Evolutionary conservation across 2,888 invertebrate species (phyloP).

Genomic region (Acrobasis suavella): DNA sequence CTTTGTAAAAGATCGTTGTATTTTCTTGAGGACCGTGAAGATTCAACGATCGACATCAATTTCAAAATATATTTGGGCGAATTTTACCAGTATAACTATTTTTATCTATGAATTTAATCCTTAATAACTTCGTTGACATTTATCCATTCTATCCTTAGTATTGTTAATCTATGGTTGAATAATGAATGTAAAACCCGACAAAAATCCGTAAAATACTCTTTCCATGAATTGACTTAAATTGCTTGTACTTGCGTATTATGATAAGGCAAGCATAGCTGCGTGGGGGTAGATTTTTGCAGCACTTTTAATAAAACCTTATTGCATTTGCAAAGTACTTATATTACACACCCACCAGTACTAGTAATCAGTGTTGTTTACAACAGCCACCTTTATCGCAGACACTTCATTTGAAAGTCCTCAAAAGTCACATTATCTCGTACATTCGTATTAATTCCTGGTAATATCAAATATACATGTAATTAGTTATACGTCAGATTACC

Average conservation of each 20-base stretch:
- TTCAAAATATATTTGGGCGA: no score
- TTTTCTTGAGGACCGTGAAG: no score
- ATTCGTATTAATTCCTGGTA: not conserved
- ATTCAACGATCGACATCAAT: no score
- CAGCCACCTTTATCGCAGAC: slow-evolving; percentile 1
- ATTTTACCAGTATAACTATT: no score
- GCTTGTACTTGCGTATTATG: not conserved
- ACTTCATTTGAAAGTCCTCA: not conserved
- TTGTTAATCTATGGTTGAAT: no score
- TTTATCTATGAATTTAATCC: no score
- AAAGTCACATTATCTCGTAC: slow-evolving; percentile 4
- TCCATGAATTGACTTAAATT: no score
- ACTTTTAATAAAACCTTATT: not conserved
- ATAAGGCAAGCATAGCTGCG: not conserved
- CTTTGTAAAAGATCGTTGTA: no score
- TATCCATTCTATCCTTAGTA: no score
- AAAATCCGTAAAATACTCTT: no score
- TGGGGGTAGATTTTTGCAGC: not conserved
- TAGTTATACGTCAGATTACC: slow-evolving; percentile 8
- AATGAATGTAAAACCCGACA: no score
- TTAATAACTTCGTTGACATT: no score
- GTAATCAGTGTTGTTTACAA: not conserved
- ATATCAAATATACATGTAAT: not conserved
- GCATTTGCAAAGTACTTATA: not conserved
- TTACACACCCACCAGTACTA: not conserved